Percentiles rank a stretch among this genome's conserved stretches.
These are phyloP conservation scores for Asobara japonica DNA, from an alignment of 1,140 invertebrate genomes.

Conservation along the genomic window DNA sequence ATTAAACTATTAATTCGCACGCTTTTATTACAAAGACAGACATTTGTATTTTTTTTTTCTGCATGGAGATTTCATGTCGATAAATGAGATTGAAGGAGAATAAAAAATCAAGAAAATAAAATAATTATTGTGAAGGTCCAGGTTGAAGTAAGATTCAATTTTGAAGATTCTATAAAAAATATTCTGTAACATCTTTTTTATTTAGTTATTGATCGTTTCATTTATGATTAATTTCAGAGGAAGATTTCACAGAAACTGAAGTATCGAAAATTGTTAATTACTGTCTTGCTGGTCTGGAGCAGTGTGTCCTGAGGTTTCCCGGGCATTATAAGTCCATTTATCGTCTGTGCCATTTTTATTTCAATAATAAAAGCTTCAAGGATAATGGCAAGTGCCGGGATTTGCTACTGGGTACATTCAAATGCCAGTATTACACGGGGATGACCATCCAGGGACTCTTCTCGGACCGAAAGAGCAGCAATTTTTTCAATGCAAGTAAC, in stretches of 20 bases:
- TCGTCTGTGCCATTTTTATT: constrained; percentile 85
- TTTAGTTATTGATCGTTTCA: constrained; percentile 28
- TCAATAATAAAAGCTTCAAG: constrained; percentile 75
- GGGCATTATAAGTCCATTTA: constrained; percentile 95
- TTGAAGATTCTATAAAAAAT: no score
- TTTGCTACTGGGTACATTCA: constrained; percentile 76
- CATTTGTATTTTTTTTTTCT: no score
- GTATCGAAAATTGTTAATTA: constrained; percentile 60
- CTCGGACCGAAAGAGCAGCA: constrained; percentile 81
- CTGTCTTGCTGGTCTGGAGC: constrained; percentile 82
- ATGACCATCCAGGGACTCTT: constrained; percentile 83
- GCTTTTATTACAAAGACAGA: no score
- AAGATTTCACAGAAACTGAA: constrained; percentile 56
- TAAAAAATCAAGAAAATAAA: no score
- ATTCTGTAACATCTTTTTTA: constrained; percentile 38
- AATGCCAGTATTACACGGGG: constrained; percentile 69
- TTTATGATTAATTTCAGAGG: constrained; percentile 50
- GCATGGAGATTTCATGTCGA: no score
- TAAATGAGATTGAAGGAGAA: no score
- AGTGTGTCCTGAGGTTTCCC: constrained; percentile 85
- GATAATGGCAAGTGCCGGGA: constrained; percentile 77
- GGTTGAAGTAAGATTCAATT: no score
- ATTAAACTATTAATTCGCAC: no score
- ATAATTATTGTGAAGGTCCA: no score
- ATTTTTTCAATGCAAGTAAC: constrained; percentile 87